These are phyloP conservation scores for Drosophila conformis DNA, from an alignment of 2,888 invertebrate species.

Conservation along the genomic window DNA sequence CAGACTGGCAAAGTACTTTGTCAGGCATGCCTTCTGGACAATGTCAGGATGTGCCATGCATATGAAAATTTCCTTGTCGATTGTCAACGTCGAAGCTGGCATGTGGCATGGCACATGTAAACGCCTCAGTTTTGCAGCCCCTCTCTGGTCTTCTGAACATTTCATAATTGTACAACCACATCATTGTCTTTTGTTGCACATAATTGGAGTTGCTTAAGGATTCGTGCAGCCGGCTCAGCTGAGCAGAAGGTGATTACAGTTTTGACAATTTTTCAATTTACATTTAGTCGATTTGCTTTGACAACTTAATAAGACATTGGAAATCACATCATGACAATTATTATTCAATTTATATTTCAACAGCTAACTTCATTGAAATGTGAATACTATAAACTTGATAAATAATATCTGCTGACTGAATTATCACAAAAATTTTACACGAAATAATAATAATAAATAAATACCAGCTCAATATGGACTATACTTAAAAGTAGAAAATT, in stretches of 20 bases:
- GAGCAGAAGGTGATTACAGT: not conserved
- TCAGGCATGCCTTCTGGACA: constrained; percentile 57
- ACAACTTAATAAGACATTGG: not conserved
- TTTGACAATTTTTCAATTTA: constrained; percentile 6
- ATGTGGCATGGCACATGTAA: constrained; percentile 31
- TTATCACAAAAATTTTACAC: not conserved
- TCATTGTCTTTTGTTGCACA: constrained; percentile 30
- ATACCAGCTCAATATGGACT: not conserved
- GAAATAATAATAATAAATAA: not conserved
- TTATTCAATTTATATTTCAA: not conserved
- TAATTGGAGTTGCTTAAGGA: constrained; percentile 28
- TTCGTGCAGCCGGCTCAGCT: not conserved
- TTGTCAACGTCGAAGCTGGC: constrained; percentile 8
- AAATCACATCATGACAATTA: not conserved
- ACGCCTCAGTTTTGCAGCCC: not conserved
- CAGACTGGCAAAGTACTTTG: constrained; percentile 53
- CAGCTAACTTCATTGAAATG: not conserved
- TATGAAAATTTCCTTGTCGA: constrained; percentile 53
- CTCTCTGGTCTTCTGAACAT: not conserved
- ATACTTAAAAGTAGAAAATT: too few relatives aligned
- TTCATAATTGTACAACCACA: constrained; percentile 51
- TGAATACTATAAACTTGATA: not conserved
- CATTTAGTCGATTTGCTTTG: constrained; percentile 5
- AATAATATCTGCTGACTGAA: not conserved
- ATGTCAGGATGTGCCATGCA: constrained; percentile 74